These are phyloP conservation scores for Dynastes hyllus DNA, from an alignment of 2,888 invertebrate genomes.

Conservation along the genomic window DNA sequence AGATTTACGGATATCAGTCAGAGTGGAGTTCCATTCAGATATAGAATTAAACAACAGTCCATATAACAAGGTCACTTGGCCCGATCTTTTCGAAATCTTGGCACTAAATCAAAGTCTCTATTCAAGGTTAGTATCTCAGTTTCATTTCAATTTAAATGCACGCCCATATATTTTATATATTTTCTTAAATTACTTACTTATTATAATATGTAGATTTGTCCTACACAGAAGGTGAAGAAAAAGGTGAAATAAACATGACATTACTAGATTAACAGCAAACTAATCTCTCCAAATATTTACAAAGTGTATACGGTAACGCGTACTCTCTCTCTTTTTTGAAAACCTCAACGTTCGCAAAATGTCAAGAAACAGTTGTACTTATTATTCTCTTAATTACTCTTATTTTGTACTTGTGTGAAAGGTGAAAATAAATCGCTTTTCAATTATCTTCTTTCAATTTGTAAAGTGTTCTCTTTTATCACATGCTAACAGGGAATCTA, in stretches of 20 bases:
- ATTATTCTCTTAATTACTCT: too few relatives aligned
- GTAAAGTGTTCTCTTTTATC: too few relatives aligned
- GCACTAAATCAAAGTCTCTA: slow-evolving; percentile 34
- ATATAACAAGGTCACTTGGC: slow-evolving; percentile 48
- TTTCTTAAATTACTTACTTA: background rate
- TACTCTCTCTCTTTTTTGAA: too few relatives aligned
- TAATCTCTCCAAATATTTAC: too few relatives aligned
- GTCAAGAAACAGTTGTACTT: too few relatives aligned
- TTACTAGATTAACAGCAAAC: too few relatives aligned
- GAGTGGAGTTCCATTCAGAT: slow-evolving; percentile 24
- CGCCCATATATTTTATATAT: background rate
- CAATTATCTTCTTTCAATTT: too few relatives aligned
- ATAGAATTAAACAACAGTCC: slow-evolving; percentile 29
- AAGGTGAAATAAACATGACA: background rate
- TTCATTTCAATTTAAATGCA: slow-evolving; percentile 2
- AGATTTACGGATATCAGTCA: slow-evolving; percentile 36
- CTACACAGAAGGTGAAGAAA: background rate
- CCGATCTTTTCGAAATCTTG: slow-evolving; percentile 25
- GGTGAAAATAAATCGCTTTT: too few relatives aligned
- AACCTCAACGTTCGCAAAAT: too few relatives aligned
- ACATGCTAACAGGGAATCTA: too few relatives aligned
- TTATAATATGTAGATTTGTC: background rate
- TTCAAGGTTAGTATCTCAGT: slow-evolving; percentile 29
- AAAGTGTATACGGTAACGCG: too few relatives aligned
- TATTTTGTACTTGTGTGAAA: too few relatives aligned